phyloP scores from a whole-genome alignment of 2,888 invertebrate species.

The Agrochola macilenta region DNA sequence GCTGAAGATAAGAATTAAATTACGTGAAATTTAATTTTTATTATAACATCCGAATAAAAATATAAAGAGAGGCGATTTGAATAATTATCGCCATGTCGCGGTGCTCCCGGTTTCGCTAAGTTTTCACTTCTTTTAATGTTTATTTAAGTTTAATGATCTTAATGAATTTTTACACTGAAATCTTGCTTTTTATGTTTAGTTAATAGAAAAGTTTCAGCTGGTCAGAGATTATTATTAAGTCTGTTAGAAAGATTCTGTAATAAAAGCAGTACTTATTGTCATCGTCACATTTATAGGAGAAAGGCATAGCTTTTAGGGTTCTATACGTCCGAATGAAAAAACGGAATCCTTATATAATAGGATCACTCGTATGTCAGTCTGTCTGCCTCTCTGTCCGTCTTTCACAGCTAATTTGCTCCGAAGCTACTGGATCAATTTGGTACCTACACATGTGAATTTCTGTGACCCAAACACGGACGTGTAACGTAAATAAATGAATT shows the following conservation, averaged over 20 bases:
- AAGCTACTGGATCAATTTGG: too few relatives aligned
- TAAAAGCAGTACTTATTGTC: background rate
- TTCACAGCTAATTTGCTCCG: too few relatives aligned
- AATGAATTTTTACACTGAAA: conserved; percentile 47
- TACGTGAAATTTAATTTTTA: conserved; percentile 87
- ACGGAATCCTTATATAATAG: too few relatives aligned
- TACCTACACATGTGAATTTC: too few relatives aligned
- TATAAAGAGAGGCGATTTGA: conserved; percentile 84
- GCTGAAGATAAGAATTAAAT: conserved; percentile 89
- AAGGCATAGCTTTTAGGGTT: background rate
- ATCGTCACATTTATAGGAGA: background rate
- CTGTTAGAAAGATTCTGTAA: background rate
- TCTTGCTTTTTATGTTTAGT: conserved; percentile 24
- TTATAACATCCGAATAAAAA: conserved; percentile 85
- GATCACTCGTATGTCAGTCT: too few relatives aligned
- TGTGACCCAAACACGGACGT: too few relatives aligned
- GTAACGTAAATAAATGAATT: too few relatives aligned
- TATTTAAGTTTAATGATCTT: conserved; percentile 57
- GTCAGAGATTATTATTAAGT: background rate
- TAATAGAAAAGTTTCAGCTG: background rate
- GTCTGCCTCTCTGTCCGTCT: too few relatives aligned
- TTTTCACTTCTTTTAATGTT: conserved; percentile 70
- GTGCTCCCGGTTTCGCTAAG: conserved; percentile 72
- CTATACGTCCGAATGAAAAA: too few relatives aligned
- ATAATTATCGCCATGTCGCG: conserved; percentile 80